Conservation (phyloP, 2,888 invertebrate genomes). For the Drosophila nr. fundita region DNA sequence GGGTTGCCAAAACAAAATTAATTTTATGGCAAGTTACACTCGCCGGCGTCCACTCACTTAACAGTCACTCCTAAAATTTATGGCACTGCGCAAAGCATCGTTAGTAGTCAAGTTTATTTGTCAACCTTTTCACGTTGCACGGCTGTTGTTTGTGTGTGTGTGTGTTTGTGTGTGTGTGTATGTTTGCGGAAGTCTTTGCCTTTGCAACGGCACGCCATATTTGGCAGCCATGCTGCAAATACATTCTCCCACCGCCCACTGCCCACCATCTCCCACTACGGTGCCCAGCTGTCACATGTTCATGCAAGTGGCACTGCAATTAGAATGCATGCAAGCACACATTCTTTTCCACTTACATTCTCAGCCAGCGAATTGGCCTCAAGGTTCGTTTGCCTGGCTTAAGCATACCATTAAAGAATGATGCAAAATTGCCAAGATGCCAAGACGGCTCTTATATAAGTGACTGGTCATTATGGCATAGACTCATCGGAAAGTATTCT, state of each 20-base stretch:
- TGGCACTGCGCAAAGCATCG: slow-evolving; percentile 53
- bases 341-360: slow-evolving; percentile 55
- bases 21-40: slow-evolving; percentile 63
- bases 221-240: slow-evolving; percentile 45
- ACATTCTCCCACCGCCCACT: slow-evolving; percentile 3
- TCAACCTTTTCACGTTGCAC: slow-evolving; percentile 55
- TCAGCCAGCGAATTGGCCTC: slow-evolving; percentile 55
- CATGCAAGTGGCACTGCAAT: slow-evolving; percentile 68
- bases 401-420: slow-evolving; percentile 49
- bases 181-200: slow-evolving; percentile 71
- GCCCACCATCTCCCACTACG: slow-evolving; percentile 4
- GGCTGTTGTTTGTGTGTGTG: slow-evolving; percentile 3
- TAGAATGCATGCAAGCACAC: slow-evolving; percentile 72
- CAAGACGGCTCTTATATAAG: slow-evolving; percentile 15
- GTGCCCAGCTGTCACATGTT: slow-evolving; percentile 16
- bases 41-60: slow-evolving; percentile 12
- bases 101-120: slow-evolving; percentile 62
- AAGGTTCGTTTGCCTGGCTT: slow-evolving; percentile 41
- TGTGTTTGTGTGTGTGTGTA: slow-evolving; percentile 19
- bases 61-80: slow-evolving; percentile 61
- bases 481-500: background rate
- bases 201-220: slow-evolving; percentile 65
- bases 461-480: slow-evolving; percentile 11
- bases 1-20: slow-evolving; percentile 56
- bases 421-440: slow-evolving; percentile 23